Evolutionary conservation across 1,140 invertebrate genomes (phyloP).

Genomic region (Drosophila busckii): DNA sequence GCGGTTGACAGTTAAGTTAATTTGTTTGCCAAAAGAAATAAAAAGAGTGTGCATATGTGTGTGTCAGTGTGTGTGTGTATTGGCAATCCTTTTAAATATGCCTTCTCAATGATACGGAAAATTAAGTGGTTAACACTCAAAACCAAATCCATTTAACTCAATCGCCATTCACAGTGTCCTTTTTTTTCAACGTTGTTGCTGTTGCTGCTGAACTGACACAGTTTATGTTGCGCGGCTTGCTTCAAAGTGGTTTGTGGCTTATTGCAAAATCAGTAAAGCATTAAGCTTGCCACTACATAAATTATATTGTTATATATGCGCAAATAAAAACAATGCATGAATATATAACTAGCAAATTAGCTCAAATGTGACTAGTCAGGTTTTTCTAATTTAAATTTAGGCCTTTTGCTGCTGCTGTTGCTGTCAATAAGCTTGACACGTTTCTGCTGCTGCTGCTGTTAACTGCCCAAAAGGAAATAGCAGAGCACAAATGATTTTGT

Average conservation of each 20-base stretch:
- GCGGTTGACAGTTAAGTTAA: constrained; percentile 73
- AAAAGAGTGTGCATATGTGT: constrained; percentile 4
- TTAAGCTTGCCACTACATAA: too few relatives aligned
- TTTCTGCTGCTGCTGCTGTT: too few relatives aligned
- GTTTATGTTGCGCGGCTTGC: too few relatives aligned
- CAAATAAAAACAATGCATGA: too few relatives aligned
- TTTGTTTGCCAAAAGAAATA: constrained; percentile 49
- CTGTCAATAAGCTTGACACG: too few relatives aligned
- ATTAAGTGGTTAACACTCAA: constrained; percentile 65
- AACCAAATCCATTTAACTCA: constrained; percentile 16
- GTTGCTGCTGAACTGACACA: neutral
- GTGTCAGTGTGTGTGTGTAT: neutral
- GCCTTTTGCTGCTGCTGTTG: constrained; percentile 27
- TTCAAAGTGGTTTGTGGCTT: too few relatives aligned
- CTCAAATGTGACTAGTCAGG: constrained; percentile 59
- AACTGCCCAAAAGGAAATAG: too few relatives aligned
- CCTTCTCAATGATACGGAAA: constrained; percentile 67
- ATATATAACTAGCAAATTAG: too few relatives aligned
- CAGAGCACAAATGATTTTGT: constrained; percentile 39
- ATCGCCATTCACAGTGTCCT: neutral
- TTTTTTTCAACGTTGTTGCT: neutral
- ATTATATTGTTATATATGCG: too few relatives aligned
- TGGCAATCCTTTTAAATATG: constrained; percentile 57
- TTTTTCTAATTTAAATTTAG: constrained; percentile 72
- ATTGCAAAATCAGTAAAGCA: too few relatives aligned